Percentiles rank a stretch among this genome's conserved stretches.
These are phyloP conservation scores for Tetragnatha versicolor DNA, from an alignment of 1,140 invertebrate species.

Conservation along the genomic window DNA sequence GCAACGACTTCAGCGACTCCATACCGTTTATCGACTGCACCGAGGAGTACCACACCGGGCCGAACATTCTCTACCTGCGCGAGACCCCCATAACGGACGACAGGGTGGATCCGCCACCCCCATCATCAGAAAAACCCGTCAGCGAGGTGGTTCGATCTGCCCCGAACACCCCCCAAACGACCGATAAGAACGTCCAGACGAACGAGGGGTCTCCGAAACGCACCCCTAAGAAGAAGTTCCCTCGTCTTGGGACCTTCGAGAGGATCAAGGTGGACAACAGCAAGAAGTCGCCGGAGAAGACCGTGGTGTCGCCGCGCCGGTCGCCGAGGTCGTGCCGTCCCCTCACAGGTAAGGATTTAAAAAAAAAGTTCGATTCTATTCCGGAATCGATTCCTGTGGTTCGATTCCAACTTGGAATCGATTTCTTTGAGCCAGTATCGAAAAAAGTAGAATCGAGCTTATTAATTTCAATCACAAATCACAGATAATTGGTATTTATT, in stretches of 20 bases:
- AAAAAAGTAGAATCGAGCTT: too few relatives aligned
- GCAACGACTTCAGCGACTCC: neutral
- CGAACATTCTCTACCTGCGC: slow-evolving; percentile 2
- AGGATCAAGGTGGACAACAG: slow-evolving; percentile 29
- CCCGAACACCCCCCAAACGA: neutral
- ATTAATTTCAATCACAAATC: too few relatives aligned
- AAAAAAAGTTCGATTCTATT: too few relatives aligned
- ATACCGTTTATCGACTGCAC: slow-evolving; percentile 33
- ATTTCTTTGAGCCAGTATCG: too few relatives aligned
- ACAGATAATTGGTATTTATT: too few relatives aligned
- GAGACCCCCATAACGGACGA: neutral
- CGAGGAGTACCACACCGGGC: slow-evolving; percentile 23
- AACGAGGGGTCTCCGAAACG: neutral
- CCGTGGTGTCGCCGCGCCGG: neutral
- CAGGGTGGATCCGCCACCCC: neutral
- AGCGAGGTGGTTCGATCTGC: neutral
- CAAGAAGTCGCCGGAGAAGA: neutral
- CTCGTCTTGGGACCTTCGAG: slow-evolving; percentile 28
- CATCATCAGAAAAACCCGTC: neutral
- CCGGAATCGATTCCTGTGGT: too few relatives aligned
- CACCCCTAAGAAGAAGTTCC: slow-evolving; percentile 29
- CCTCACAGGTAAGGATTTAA: too few relatives aligned
- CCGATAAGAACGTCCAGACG: slow-evolving; percentile 16
- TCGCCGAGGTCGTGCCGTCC: too few relatives aligned
- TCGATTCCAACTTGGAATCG: too few relatives aligned